Evolutionary conservation across 1,140 invertebrate species (phyloP), one percentile per base, ranked within the genome.

Genomic region (Plectrocnemia conspersa): DNA sequence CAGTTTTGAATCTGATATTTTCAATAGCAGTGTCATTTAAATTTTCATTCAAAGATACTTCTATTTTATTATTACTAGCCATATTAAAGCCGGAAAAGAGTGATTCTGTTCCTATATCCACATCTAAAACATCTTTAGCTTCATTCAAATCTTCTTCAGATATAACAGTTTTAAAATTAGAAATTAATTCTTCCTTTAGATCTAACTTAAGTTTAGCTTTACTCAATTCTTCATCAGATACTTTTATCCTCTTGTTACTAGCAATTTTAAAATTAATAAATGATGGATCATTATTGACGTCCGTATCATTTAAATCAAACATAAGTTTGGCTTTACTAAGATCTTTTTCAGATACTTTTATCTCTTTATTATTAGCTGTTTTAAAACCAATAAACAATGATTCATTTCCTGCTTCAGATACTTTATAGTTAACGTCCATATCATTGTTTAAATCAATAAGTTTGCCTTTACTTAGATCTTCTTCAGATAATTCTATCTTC

Each of bases 81-180:
- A 54, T 59, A 32, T 32, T 29, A 44, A 62, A 69, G 1, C 65
- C 65, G 52, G 32, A 35, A 46, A 63, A n/a, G n/a, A n/a, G n/a
- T n/a, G n/a, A n/a, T n/a, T n/a, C n/a, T n/a, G n/a, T n/a, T n/a
- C n/a, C n/a, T n/a, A n/a, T n/a, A n/a, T n/a, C n/a, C n/a, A n/a
- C 53, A 13, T 56, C 18, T 36, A 68, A 65, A 6, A 68, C 41
- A 36, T 63, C 56, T 46, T 64, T 66, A 10, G 57, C 61, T 58
- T 65, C 67, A 6, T 60, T 54, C 36, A 75, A 49, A 52, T 68
- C 56, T 40, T 65, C 56, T 46, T 63, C 56, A n/a, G 71, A 69
- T 6, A 70, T 69, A 32, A 63, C 64, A 7, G 67, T 67, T 62
- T 62, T 54, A 61, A 61, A 29, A 3, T 6, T 13, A 15, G 3